Evolutionary conservation across 2,797 vertebrate species (phyloP), one percentile per base, ranked within the genome.

Genomic region (Sardinella longiceps): DNA sequence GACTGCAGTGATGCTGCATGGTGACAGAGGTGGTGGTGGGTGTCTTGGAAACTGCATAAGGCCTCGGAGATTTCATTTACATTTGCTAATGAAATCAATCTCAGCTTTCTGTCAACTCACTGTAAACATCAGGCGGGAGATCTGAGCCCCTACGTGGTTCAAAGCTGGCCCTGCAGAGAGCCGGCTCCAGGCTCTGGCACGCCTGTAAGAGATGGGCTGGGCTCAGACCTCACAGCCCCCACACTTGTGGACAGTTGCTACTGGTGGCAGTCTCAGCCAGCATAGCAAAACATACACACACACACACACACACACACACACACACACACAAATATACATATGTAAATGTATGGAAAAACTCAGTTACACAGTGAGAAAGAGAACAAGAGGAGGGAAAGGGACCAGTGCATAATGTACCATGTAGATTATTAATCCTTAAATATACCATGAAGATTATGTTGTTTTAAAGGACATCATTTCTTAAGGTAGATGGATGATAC

Each of bases 31-130:
- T 18, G 23, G 70, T 18, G 23, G 23, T 43, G 56, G 81, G 66
- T 81, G 43, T 83, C 12, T 37, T 77, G 80, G 25, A 85, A 58
- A 58, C 58, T 82, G 56, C 80, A 83, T 83, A 81, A 83, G 87
- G 74, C 84, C 77, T 46, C 74, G 81, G 60, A 87, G 63, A 82
- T 86, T 80, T 84, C 14, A 89, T 86, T 89, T 81, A 81, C 84
- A 87, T 87, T 28, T n/a, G 60, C 85, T 85, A 89, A 89, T 88
- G 81, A 84, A 87, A 80, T 87, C 86, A 84, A 82, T 83, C 81
- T 83, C 46, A 37, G 56, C 82, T 85, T 39, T 28, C 81, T 86
- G 84, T 89, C 80, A 86, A 70, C 84, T 74, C 45, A 28, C 53
- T n/a, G 82, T 85, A 84, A 87, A 85, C 51, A 87, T 86, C 86